Evolutionary conservation across 1,140 invertebrate species (phyloP).

Genomic region (Harpegnathos saltator): DNA sequence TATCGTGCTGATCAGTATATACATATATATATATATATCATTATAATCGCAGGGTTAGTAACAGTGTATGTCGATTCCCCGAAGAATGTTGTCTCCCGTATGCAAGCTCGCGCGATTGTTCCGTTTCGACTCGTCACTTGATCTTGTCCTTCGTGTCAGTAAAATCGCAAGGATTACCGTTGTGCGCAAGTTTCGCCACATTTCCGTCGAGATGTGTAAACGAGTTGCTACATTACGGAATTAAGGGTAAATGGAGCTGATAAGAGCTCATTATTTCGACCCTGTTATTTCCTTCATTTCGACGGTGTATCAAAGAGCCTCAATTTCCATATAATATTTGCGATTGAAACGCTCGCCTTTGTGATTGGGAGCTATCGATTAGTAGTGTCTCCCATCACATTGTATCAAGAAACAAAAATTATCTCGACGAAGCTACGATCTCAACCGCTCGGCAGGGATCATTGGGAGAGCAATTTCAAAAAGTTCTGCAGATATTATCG

Average conservation of each 20-base stretch:
- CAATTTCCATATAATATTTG: no score
- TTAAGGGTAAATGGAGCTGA: no score
- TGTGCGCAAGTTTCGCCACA: not conserved
- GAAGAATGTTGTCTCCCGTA: constrained; percentile 14
- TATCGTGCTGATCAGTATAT: constrained; percentile 27
- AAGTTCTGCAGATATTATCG: constrained; percentile 17
- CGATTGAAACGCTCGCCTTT: no score
- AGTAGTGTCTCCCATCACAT: not conserved
- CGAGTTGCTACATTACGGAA: no score
- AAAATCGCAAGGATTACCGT: not conserved
- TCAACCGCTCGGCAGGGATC: no score
- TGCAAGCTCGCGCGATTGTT: constrained; percentile 41
- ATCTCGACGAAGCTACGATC: no score
- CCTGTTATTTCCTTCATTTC: no score
- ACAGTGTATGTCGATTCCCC: constrained; percentile 33
- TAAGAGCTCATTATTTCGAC: no score
- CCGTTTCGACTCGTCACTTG: constrained; percentile 29
- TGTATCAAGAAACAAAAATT: no score
- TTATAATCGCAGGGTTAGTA: constrained; percentile 28
- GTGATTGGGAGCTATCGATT: no score
- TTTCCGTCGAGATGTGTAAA: no score
- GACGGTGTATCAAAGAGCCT: no score
- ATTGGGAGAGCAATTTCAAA: not conserved
- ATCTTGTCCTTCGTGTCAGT: constrained; percentile 5
- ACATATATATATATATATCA: constrained; percentile 1